A percentile compares a stretch with the other conserved stretches of the same genome.
Conservation (phyloP, 2,113 vertebrate species). For the Anoura caudifer region DNA sequence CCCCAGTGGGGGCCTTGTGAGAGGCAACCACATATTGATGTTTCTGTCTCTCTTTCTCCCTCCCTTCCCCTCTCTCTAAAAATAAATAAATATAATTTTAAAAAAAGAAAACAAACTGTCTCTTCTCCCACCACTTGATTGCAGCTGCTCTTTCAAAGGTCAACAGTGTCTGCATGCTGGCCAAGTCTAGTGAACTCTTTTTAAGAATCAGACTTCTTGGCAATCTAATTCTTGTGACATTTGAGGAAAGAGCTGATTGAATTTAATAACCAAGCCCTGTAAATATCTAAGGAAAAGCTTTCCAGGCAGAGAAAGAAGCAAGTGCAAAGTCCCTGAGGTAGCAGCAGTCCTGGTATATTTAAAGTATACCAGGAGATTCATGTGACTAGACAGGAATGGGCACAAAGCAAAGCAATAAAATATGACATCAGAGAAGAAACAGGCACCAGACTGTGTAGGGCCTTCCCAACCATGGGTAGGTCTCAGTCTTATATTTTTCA, state of each 20-base stretch:
- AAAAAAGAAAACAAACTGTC: background rate
- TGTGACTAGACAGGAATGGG: background rate
- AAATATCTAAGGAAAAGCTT: background rate
- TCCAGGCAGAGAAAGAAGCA: background rate
- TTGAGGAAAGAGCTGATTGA: background rate
- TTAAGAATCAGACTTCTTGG: background rate
- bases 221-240: background rate
- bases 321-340: background rate
- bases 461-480: background rate
- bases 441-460: background rate
- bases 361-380: background rate
- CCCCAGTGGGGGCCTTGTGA: too few species aligned
- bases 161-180: background rate
- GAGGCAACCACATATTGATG: too few species aligned
- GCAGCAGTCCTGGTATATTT: background rate
- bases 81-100: too few species aligned
- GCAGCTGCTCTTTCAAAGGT: background rate
- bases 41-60: too few species aligned
- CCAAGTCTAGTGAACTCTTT: background rate
- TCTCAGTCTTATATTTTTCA: background rate
- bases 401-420: background rate
- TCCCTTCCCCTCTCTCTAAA: too few species aligned
- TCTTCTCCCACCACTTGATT: background rate
- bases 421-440: background rate
- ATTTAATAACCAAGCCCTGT: background rate